A percentile compares a stretch with the other conserved stretches of the same genome.
Evolutionary conservation across 37 sponge, comb jelly and placozoan species (phyloP).

Genomic region (Aplysina aerophoba): DNA sequence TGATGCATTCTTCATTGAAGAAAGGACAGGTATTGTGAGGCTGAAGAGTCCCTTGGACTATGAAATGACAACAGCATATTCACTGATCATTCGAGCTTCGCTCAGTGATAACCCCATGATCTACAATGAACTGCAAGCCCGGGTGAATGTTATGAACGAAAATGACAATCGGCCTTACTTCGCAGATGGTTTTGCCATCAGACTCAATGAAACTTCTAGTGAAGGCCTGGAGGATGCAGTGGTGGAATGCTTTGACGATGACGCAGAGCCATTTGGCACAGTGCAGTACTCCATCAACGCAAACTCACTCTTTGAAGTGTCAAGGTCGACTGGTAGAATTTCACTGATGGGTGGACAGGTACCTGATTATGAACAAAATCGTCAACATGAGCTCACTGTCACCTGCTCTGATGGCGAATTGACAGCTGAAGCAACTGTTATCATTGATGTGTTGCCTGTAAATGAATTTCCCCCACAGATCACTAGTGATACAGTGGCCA

Average conservation of each 20-base stretch:
- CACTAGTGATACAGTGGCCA: neutral
- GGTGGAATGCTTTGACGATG: neutral
- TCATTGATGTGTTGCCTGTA: conserved; percentile 51
- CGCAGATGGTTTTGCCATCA: neutral
- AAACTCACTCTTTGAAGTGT: conserved; percentile 32
- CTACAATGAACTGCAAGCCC: neutral
- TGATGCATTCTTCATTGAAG: conserved; percentile 49
- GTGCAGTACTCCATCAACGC: neutral
- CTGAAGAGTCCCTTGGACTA: conserved; percentile 55
- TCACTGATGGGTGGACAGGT: conserved; percentile 1
- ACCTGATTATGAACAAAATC: conserved; percentile 46
- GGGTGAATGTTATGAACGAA: conserved; percentile 9
- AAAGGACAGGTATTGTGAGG: conserved; percentile 42
- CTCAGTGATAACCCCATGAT: neutral
- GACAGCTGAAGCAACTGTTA: conserved; percentile 34
- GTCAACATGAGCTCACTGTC: conserved; percentile 40
- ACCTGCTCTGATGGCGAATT: conserved; percentile 64
- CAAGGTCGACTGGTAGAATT: conserved; percentile 30
- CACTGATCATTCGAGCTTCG: conserved; percentile 49
- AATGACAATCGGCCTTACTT: conserved; percentile 27
- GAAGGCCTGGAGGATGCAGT: conserved; percentile 10
- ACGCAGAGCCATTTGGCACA: neutral
- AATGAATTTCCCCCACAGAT: conserved; percentile 70
- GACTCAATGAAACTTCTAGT: neutral
- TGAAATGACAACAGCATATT: conserved; percentile 48